Evolutionary conservation across 2,113 vertebrate species (phyloP).

Genomic region (Sakesphorus luctuosus): DNA sequence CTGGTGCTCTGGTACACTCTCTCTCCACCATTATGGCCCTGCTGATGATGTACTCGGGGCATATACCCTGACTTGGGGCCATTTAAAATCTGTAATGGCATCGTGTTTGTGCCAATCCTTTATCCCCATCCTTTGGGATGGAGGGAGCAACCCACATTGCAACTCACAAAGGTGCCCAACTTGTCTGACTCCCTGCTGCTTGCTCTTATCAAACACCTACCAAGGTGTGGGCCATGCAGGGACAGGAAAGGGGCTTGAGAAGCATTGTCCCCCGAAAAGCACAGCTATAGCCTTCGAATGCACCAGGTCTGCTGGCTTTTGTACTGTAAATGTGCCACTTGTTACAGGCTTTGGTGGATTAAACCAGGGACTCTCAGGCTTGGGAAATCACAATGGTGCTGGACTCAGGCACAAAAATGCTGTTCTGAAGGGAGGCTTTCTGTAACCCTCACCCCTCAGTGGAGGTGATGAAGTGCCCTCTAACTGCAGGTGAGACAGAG

Average conservation of each 20-base stretch:
- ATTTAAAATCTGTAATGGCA: background rate
- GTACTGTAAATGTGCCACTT: rapidly evolving
- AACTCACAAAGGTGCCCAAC: background rate
- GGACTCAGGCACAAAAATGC: background rate
- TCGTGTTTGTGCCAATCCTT: background rate
- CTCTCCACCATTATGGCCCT: background rate
- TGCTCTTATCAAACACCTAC: background rate
- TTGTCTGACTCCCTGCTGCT: background rate
- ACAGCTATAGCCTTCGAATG: rapidly evolving
- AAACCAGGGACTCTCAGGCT: background rate
- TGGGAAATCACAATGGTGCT: background rate
- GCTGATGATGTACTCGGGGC: background rate
- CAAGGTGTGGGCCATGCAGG: background rate
- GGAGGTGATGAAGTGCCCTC: background rate
- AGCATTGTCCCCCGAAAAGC: background rate
- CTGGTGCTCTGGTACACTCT: background rate
- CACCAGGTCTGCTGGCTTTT: background rate
- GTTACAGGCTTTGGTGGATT: background rate
- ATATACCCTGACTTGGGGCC: background rate
- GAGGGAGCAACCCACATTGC: background rate
- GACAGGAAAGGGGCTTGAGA: background rate
- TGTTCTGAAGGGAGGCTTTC: background rate
- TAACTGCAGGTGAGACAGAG: background rate
- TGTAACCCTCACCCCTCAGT: rapidly evolving
- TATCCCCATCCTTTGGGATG: background rate